These are phyloP conservation scores for Crypturellus undulatus DNA, from an alignment of 2,113 vertebrate genomes.

Conservation along the genomic window DNA sequence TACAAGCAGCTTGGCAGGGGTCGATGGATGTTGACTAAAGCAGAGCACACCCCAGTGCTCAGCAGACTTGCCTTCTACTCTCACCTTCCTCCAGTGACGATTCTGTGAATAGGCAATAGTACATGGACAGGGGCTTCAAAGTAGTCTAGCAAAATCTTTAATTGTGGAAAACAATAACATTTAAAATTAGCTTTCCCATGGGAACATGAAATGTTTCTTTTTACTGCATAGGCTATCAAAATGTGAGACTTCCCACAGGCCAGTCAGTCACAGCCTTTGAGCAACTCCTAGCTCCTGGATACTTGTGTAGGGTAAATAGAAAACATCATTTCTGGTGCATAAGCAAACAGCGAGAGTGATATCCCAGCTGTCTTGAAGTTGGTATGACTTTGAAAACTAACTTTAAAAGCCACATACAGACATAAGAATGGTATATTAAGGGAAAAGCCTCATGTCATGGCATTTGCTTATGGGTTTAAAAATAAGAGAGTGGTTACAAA, in stretches of 20 bases:
- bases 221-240: neutral
- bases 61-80: neutral
- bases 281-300: neutral
- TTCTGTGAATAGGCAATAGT: neutral
- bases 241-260: accelerated
- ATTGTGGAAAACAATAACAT: neutral
- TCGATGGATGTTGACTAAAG: neutral
- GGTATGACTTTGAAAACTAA: neutral
- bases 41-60: neutral
- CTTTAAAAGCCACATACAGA: neutral
- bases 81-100: neutral
- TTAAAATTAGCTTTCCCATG: neutral
- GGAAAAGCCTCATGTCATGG: neutral
- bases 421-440: neutral
- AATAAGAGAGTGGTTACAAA: neutral
- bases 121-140: accelerated
- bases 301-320: neutral
- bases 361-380: neutral
- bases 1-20: neutral
- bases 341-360: neutral
- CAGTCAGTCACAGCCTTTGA: neutral
- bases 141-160: neutral
- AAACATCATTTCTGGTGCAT: neutral
- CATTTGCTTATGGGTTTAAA: neutral
- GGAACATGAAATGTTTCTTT: neutral